phyloP scores from a whole-genome alignment of 2,113 vertebrate species.

The rabbit (Oryctolagus cuniculus) region DNA sequence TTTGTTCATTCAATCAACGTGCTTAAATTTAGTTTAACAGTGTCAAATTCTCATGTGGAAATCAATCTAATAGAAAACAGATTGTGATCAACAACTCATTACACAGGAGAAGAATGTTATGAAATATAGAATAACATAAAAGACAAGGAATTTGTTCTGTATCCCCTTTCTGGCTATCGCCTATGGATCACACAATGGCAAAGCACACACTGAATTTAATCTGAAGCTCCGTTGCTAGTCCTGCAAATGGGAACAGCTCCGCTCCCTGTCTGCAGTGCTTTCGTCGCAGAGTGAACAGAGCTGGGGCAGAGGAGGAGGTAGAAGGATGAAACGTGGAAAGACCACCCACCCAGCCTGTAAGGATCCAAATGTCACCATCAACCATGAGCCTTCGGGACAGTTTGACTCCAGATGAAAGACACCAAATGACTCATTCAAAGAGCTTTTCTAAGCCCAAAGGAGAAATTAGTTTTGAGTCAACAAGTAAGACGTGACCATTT shows the following conservation, averaged over 20 bases:
- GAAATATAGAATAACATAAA: not conserved
- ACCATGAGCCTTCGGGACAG: not conserved
- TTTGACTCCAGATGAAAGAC: not conserved
- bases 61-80: conserved; percentile 47
- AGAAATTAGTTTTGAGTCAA: not conserved
- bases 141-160: not conserved
- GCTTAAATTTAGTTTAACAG: conserved; percentile 38
- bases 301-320: not conserved
- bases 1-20: conserved; percentile 22
- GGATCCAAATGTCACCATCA: not conserved
- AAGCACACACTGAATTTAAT: not conserved
- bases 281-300: not conserved
- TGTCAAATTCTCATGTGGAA: conserved; percentile 55
- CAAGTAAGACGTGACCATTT: not conserved
- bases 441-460: not conserved
- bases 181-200: not conserved
- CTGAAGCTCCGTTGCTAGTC: not conserved
- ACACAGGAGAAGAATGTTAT: not conserved
- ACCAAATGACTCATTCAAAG: not conserved
- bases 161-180: not conserved
- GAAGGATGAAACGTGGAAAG: not conserved
- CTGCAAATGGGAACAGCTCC: not conserved
- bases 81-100: conserved; percentile 48
- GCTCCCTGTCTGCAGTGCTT: not conserved
- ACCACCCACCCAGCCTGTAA: accelerated